These are phyloP conservation scores for Lycocerus yunnanus DNA, from an alignment of 2,888 invertebrate species.

Conservation along the genomic window DNA sequence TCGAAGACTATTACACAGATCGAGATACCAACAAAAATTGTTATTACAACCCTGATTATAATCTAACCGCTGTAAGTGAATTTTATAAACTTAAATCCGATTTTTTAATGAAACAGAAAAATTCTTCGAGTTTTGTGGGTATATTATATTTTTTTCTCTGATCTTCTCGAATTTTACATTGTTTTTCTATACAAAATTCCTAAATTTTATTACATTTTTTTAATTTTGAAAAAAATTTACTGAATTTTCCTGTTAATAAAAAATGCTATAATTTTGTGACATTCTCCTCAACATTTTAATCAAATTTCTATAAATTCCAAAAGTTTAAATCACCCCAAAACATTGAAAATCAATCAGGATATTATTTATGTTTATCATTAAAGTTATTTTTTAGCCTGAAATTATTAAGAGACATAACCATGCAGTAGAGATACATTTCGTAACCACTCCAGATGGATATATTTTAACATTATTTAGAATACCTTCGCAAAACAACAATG, in stretches of 20 bases:
- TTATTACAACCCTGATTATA: constrained; percentile 22
- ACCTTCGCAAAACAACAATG: constrained; percentile 7
- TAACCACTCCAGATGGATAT: constrained; percentile 31
- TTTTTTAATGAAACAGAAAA: background rate
- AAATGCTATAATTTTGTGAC: too few species aligned
- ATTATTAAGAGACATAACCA: constrained; percentile 22
- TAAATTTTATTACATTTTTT: too few species aligned
- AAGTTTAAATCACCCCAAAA: too few species aligned
- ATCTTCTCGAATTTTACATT: too few species aligned
- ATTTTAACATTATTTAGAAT: constrained; percentile 28
- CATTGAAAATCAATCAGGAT: too few species aligned
- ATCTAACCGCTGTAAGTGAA: constrained; percentile 20
- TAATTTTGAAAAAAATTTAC: too few species aligned
- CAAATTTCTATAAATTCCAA: too few species aligned
- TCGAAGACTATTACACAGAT: constrained; percentile 22
- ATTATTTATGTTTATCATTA: too few species aligned
- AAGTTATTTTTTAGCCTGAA: constrained; percentile 22
- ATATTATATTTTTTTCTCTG: background rate
- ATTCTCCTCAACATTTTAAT: too few species aligned
- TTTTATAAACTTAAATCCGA: background rate
- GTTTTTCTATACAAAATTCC: too few species aligned
- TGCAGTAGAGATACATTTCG: constrained; percentile 24
- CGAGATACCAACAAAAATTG: constrained; percentile 21
- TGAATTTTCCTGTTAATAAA: too few species aligned
- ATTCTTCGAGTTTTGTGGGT: background rate